These are phyloP conservation scores for Platycheirus albimanus DNA, from an alignment of 2,888 invertebrate genomes.

Conservation along the genomic window DNA sequence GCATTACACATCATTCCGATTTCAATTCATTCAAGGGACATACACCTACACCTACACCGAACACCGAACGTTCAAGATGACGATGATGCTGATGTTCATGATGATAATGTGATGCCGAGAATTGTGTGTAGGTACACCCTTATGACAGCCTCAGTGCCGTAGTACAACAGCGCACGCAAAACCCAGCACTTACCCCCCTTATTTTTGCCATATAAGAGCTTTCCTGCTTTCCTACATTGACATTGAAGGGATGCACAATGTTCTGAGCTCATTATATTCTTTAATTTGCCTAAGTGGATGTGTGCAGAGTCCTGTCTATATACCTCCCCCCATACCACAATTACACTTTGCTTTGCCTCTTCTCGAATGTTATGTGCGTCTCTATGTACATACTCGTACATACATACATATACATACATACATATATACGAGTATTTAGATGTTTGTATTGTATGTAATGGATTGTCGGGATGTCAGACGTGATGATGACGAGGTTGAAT, in stretches of 20 bases:
- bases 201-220: constrained; percentile 41
- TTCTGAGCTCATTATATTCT: constrained; percentile 74
- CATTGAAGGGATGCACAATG: constrained; percentile 74
- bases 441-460: constrained; percentile 49
- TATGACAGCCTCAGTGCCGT: constrained; percentile 36
- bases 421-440: constrained; percentile 2
- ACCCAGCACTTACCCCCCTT: constrained; percentile 8
- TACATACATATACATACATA: constrained; percentile 1
- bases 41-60: neutral
- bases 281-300: constrained; percentile 74
- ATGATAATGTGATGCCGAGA: constrained; percentile 65
- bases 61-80: constrained; percentile 52
- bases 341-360: neutral
- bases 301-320: constrained; percentile 66
- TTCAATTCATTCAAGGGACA: constrained; percentile 71
- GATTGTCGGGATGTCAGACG: constrained; percentile 72
- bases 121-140: constrained; percentile 41
- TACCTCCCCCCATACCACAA: neutral
- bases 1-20: constrained; percentile 66
- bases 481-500: constrained; percentile 71
- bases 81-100: constrained; percentile 67
- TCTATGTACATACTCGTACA: neutral
- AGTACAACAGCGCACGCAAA: constrained; percentile 47
- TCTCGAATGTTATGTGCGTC: neutral
- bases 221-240: constrained; percentile 64